Evolutionary conservation across 2,888 invertebrate genomes (phyloP).

Genomic region (Stratiomys singularior): DNA sequence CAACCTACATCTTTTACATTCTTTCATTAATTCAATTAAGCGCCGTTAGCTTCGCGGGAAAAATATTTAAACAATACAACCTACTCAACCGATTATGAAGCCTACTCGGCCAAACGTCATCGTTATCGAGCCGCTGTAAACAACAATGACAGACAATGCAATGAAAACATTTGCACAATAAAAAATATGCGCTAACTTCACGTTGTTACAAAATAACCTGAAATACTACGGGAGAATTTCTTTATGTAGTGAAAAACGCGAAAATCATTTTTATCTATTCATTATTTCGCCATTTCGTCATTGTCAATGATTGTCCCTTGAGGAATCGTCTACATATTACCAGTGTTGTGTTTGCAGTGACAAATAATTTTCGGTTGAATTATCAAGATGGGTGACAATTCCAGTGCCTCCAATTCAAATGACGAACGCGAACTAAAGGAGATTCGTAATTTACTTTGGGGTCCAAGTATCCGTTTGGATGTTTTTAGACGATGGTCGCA

Average conservation of each 20-base stretch:
- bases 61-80: no score
- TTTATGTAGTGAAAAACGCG: conserved; percentile 31
- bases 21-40: no score
- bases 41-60: no score
- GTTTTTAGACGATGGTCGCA: conserved; percentile 93
- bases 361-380: conserved; percentile 21
- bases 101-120: background rate
- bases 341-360: conserved; percentile 36
- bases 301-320: conserved; percentile 34
- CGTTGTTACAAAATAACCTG: conserved; percentile 49
- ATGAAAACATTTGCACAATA: conserved; percentile 44
- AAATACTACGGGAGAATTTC: conserved; percentile 13
- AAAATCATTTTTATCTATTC: conserved; percentile 15
- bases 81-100: no score
- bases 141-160: conserved; percentile 27
- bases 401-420: conserved; percentile 62
- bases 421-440: conserved; percentile 74
- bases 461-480: conserved; percentile 83
- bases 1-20: no score
- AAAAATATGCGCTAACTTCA: conserved; percentile 24
- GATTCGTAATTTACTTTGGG: conserved; percentile 85
- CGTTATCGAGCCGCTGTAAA: conserved; percentile 3
- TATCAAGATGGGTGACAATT: conserved; percentile 59
- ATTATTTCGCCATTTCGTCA: conserved; percentile 30
- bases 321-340: background rate